Base-by-base conservation (phyloP, 2,797 vertebrate genomes). In the Chloroceryle amazona region DNA sequence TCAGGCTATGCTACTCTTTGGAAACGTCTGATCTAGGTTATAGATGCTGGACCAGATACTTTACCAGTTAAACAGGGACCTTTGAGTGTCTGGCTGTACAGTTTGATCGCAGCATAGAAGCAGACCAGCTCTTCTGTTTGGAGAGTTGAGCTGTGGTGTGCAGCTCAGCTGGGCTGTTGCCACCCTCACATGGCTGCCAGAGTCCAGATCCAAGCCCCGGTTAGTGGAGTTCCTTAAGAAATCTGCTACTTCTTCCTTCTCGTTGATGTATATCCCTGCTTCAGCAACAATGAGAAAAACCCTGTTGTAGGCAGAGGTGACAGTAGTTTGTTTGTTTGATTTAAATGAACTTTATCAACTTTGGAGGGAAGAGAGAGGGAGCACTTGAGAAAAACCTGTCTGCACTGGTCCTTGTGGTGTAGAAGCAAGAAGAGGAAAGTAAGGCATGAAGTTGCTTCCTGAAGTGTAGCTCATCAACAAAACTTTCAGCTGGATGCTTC, bases 141-240 rank as follows among this genome's bases (percentile, higher is more conserved):
- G 52, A 63, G 75, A 18, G 22, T 44, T 55, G 39, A 54, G 35
- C 61, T 68, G 26, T 33, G 39, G 9, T 9, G 16, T 49, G 35
- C 12, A 31, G 6, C 49, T 73, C 6, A 3, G 44, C 52, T 75
- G 71, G 28, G 44, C 41, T 42, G 19, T 39, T 65, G 44, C 21
- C 19, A 18, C 31, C 37, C 13, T 12, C 0, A 4, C 58, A 28
- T 0, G 0, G 41, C 49, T 55, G 33, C 29, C 22, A 0, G 0
- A 49, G 39, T 49, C n/a, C 37, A 11, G 9, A n/a, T 52, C 33
- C 39, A 33, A 46, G 65, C 18, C 57, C 25, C 57, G 21, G 23
- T 54, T 62, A 41, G 6, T 37, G 16, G 51, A 67, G n/a, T 31
- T 92, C 51, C 35, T 54, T 51, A 28, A 55, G 41, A 68, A 82